Base-by-base conservation (phyloP, 2,113 vertebrate genomes). In the Paradoxurus hermaphroditus region DNA sequence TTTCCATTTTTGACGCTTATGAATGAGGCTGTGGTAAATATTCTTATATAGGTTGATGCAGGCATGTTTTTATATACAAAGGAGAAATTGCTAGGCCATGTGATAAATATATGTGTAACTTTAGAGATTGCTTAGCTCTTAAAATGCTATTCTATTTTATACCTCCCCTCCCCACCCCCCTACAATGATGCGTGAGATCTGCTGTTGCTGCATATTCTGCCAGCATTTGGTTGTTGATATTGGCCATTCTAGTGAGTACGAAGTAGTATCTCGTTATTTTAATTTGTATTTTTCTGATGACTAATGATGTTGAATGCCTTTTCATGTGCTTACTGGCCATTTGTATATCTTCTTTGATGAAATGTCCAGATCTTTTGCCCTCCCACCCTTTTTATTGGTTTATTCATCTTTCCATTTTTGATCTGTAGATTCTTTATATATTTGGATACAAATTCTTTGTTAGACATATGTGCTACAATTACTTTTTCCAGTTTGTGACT, bases 381-480 rank as follows among this genome's bases (percentile, higher is more conserved):
- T 19, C 56, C 56, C 49, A 11, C 27, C 0, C 1, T 23, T 73
- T 78, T 91, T 49, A 15, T 87, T 81, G 34, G 23, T 87, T 86
- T 81, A 27, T 88, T 96, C 25, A 34, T 56, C 36, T 85, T 97
- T 49, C 79, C 63, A 72, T 92, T 77, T 29, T 94, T 92, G 89
- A 68, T 85, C 77, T 88, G 31, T 78, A 84, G 84, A 62, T 78
- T 44, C n/a, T 92, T 27, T 56, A 25, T 63, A 39, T 85, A 88
- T 95, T 89, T 92, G 59, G 29, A 63, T 92, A 62, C 23, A 89
- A 59, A 19, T 94, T 67, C 46, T 84, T 89, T 70, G 2, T 91
- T 92, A 88, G 84, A 51, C 15, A 4, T 78, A n/a, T 25, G 46
- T 86, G 18, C 11, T 51, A 8, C 72, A 85, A 19, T 62, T 91